Evolutionary conservation across 2,888 invertebrate species (phyloP), one percentile per base, ranked within the genome.

Genomic region (Acanthopleura granulata): DNA sequence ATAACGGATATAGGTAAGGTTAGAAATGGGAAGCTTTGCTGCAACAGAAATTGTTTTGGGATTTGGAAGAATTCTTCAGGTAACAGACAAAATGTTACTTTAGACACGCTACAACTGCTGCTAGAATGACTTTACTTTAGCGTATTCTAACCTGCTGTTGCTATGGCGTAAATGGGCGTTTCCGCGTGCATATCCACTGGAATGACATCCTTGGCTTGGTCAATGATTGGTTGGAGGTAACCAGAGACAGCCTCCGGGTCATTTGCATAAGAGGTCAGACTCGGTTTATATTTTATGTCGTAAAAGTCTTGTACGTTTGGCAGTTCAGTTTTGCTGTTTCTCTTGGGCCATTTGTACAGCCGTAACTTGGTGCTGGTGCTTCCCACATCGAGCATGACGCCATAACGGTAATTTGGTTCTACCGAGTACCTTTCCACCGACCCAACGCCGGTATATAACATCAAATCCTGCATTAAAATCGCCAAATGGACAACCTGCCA

Each of bases 361-460:
- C 91, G 91, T 12, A 91, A 83, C 66, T 92, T 88, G 71, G 91
- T 91, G 50, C 92, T 92, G 50, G 91, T 90, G 77, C 92, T 92
- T 15, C 92, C 92, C 12, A 91, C 92, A 82, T 92, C 92, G 72
- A 92, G 85, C 62, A 92, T 87, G 11, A 92, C 89, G 27, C 91
- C 91, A 81, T 91, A 92, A n/a, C 50, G 50, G 22, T 49, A 49
- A 16, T 18, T 18, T 4, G 49, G 25, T 11, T 71, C 14, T 6
- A 16, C 57, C 57, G 57, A 57, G 57, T 22, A n/a, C n/a, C 22
- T n/a, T 57, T 22, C n/a, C 22, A 57, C 57, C 12, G 57, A 22
- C 3, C 22, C 57, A 57, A 57, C 57, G 9, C 40, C 40, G 40
- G 40, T 40, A 9, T 40, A 40, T 9, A 40, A 9, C 40, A 40